A percentile compares a stretch with the other conserved stretches of the same genome.
Evolutionary conservation across 2,113 vertebrate species (phyloP).

Genomic region (Laticauda colubrina): DNA sequence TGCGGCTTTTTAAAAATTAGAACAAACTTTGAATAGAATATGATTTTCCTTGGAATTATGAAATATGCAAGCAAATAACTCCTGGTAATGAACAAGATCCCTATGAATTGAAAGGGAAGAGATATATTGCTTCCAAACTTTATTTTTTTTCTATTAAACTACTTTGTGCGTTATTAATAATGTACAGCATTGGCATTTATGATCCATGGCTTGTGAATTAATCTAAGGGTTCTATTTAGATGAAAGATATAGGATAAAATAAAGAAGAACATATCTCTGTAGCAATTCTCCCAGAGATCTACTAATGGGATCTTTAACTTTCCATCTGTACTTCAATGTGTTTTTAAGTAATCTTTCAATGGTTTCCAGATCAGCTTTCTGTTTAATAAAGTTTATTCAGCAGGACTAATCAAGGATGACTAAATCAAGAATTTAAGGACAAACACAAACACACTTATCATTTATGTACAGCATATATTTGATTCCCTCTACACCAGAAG

Average conservation of each 20-base stretch:
- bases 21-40: conserved; percentile 34
- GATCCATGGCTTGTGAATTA: neutral
- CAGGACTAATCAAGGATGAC: conserved; percentile 1
- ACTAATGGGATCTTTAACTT: neutral
- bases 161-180: neutral
- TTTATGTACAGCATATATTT: conserved; percentile 32
- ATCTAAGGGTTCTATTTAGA: neutral
- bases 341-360: neutral
- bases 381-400: neutral
- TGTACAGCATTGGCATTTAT: neutral
- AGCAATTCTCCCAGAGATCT: neutral
- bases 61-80: conserved; percentile 18
- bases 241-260: neutral
- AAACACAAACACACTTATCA: neutral
- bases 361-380: neutral
- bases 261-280: neutral
- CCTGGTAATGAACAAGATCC: conserved; percentile 19
- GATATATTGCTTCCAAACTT: neutral
- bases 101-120: neutral
- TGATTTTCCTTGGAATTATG: conserved; percentile 31
- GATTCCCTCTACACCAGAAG: neutral
- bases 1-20: conserved; percentile 5
- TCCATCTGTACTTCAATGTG: neutral
- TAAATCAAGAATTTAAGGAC: neutral
- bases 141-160: neutral